These are phyloP conservation scores for Ctenochaetus hawaiiensis DNA, from an alignment of 2,797 vertebrate species.

Conservation along the genomic window DNA sequence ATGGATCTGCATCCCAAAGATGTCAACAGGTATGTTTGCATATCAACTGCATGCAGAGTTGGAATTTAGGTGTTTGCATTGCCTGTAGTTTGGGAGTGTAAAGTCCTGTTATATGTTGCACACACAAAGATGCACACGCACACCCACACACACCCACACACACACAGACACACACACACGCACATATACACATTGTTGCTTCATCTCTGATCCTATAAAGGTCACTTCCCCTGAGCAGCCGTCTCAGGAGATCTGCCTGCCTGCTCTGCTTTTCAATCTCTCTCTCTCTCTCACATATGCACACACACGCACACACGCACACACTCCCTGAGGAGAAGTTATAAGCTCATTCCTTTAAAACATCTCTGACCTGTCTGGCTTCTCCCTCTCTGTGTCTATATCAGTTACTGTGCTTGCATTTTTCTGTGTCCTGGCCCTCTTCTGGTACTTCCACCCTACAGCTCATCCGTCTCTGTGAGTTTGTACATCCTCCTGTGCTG, in stretches of 20 bases:
- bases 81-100: no score
- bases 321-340: constrained; percentile 9
- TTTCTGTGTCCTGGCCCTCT: constrained; percentile 9
- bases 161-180: neutral
- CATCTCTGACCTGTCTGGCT: constrained; percentile 30
- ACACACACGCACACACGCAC: constrained; percentile 9
- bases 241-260: constrained; percentile 33
- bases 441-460: constrained; percentile 12
- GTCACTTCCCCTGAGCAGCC: constrained; percentile 34
- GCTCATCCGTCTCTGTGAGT: constrained; percentile 11
- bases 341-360: constrained; percentile 28
- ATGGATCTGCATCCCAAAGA: no score
- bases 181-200: neutral
- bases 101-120: no score
- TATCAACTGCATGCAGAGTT: no score
- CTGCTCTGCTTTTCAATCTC: constrained; percentile 19
- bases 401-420: constrained; percentile 13
- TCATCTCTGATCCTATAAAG: constrained; percentile 39
- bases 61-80: no score
- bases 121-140: neutral
- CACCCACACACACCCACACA: neutral
- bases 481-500: constrained; percentile 11
- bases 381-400: constrained; percentile 9
- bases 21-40: no score
- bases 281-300: neutral